A percentile compares a stretch with the other conserved stretches of the same genome.
These are phyloP conservation scores for Prinia subflava DNA, from an alignment of 2,113 vertebrate species.

Conservation along the genomic window DNA sequence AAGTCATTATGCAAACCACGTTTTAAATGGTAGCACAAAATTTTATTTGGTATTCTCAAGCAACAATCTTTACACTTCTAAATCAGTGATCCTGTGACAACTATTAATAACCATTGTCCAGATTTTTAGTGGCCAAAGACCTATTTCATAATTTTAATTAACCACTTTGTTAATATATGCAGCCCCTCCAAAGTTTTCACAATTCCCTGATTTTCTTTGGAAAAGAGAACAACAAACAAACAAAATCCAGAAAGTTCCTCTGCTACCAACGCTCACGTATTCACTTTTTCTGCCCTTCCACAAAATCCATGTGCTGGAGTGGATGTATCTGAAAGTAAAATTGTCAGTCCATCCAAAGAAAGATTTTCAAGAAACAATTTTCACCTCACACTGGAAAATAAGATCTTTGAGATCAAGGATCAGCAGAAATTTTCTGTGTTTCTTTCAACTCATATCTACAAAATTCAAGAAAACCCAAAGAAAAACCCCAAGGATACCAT, in stretches of 20 bases:
- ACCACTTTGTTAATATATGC: not conserved
- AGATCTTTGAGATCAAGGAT: not conserved
- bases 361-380: not conserved
- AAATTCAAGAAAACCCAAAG: not conserved
- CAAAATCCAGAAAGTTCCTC: not conserved
- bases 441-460: not conserved
- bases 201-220: not conserved
- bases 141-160: not conserved
- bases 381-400: not conserved
- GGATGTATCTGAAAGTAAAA: not conserved
- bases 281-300: not conserved
- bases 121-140: not conserved
- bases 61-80: not conserved
- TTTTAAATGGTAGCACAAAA: not conserved
- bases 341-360: not conserved
- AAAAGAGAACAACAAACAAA: not conserved
- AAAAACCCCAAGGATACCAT: not conserved
- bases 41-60: not conserved
- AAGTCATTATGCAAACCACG: not conserved
- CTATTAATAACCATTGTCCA: not conserved
- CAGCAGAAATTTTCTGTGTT: not conserved
- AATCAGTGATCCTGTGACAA: not conserved
- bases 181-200: not conserved
- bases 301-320: not conserved
- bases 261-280: not conserved